These are phyloP conservation scores for Dolichoris vasculosae DNA, from an alignment of 1,140 invertebrate genomes.

Conservation along the genomic window DNA sequence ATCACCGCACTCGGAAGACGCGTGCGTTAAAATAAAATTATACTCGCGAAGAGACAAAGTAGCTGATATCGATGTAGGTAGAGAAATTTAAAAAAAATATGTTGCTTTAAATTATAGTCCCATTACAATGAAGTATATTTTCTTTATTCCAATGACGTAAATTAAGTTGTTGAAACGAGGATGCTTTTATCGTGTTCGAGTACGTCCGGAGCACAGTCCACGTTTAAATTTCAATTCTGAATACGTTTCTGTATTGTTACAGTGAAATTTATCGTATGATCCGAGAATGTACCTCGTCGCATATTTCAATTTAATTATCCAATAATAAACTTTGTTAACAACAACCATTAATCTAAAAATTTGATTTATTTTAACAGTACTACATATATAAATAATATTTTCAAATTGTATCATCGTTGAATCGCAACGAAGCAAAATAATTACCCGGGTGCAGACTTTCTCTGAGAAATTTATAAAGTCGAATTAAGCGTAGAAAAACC, in stretches of 20 bases:
- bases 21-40: neutral
- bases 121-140: conserved; percentile 1
- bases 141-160: conserved; percentile 29
- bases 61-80: neutral
- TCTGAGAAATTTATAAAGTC: neutral
- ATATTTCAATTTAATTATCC: neutral
- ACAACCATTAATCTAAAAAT: neutral
- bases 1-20: neutral
- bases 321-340: neutral
- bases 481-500: neutral
- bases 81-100: conserved; percentile 8
- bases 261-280: neutral
- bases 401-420: neutral
- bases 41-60: neutral
- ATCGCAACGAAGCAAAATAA: neutral
- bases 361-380: neutral
- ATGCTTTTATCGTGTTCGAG: neutral
- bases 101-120: conserved; percentile 2
- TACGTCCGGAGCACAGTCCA: neutral
- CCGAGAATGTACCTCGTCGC: neutral
- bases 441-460: neutral
- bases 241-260: neutral
- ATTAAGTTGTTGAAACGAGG: conserved; percentile 25
- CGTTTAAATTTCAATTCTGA: neutral
- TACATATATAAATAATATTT: neutral